Conservation (phyloP, 2,113 vertebrate genomes). For the Tychaedon coryphoeus region DNA sequence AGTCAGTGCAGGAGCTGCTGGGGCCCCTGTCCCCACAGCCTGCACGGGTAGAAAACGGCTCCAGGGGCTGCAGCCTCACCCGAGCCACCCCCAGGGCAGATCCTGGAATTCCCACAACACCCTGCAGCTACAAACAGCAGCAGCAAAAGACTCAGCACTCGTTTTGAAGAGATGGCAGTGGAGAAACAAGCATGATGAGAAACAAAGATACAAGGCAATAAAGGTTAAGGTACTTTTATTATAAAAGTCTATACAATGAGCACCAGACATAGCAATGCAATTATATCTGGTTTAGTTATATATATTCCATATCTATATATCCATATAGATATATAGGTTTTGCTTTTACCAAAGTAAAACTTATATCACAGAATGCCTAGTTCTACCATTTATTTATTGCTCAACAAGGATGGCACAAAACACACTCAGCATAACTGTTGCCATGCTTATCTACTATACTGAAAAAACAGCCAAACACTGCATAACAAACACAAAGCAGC, state of each 20-base stretch:
- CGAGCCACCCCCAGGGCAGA: background rate
- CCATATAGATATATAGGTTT: conserved; percentile 71
- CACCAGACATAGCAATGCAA: conserved; percentile 76
- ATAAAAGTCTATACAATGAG: conserved; percentile 83
- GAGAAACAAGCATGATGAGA: conserved; percentile 16
- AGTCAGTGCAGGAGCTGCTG: background rate
- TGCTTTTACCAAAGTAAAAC: conserved; percentile 77
- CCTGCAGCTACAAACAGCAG: background rate
- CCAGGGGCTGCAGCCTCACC: background rate
- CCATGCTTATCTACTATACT: conserved; percentile 85
- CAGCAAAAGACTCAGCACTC: background rate
- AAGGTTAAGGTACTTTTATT: conserved; percentile 80
- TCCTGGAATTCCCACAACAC: fast-evolving
- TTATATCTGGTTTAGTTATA: conserved; percentile 72
- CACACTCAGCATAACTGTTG: conserved; percentile 75
- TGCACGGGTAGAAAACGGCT: fast-evolving
- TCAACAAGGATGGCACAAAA: conserved; percentile 87
- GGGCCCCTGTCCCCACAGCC: background rate
- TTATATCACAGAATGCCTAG: conserved; percentile 76
- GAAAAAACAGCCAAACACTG: conserved; percentile 78
- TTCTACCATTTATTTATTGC: conserved; percentile 86
- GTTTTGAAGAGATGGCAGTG: background rate
- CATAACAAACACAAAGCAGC: conserved; percentile 78
- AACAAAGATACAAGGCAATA: conserved; percentile 65
- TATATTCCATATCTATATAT: conserved; percentile 77